Evolutionary conservation across 2,113 vertebrate genomes (phyloP).

Genomic region (Tichodroma muraria): DNA sequence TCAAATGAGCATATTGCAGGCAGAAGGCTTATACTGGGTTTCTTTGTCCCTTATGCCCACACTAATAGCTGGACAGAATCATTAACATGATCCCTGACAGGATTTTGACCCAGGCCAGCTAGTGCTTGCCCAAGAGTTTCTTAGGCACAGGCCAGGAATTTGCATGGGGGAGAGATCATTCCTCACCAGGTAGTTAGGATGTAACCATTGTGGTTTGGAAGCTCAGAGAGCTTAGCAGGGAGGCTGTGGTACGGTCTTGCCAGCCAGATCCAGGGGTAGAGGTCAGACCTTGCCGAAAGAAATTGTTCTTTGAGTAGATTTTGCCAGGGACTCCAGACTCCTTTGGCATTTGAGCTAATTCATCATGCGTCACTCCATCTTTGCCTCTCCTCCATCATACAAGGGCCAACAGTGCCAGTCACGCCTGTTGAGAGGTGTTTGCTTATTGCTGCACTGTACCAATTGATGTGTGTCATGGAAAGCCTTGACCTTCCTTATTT

Average conservation of each 20-base stretch:
- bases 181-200: not conserved
- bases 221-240: not conserved
- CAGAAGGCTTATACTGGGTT: not conserved
- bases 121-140: not conserved
- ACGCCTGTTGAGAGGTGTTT: not conserved
- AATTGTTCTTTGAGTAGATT: not conserved
- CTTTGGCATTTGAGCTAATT: not conserved
- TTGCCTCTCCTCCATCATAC: not conserved
- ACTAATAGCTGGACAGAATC: not conserved
- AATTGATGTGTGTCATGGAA: not conserved
- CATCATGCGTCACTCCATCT: not conserved
- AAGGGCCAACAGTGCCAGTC: not conserved
- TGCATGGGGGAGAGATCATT: not conserved
- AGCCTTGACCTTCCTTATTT: slow-evolving; percentile 51
- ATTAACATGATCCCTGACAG: not conserved
- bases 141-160: not conserved
- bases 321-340: not conserved
- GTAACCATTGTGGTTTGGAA: not conserved
- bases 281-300: not conserved
- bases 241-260: not conserved
- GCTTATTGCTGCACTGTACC: not conserved
- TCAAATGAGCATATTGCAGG: not conserved
- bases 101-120: not conserved
- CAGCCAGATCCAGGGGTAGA: not conserved
- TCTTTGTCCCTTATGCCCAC: not conserved